phyloP scores from a whole-genome alignment of 1,140 invertebrate genomes.

The Neodiprion lecontei region DNA sequence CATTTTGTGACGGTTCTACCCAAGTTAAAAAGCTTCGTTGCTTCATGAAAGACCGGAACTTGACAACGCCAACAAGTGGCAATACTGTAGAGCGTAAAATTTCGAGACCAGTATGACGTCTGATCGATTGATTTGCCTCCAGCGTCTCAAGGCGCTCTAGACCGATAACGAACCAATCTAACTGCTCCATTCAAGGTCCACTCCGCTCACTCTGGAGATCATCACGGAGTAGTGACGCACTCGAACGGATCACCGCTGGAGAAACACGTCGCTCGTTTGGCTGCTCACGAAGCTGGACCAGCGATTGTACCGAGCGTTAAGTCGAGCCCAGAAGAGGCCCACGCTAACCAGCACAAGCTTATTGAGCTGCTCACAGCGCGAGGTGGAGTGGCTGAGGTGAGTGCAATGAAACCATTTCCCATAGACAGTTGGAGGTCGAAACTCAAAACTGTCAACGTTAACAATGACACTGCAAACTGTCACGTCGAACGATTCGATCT shows the following conservation, averaged over 20 bases:
- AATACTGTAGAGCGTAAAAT: no score
- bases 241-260: slow-evolving; percentile 44
- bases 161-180: no score
- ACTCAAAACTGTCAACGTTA: neutral
- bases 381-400: slow-evolving; percentile 58
- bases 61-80: no score
- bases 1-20: no score
- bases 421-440: neutral
- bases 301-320: slow-evolving; percentile 45
- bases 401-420: neutral
- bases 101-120: no score
- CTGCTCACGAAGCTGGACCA: slow-evolving; percentile 40
- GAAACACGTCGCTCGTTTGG: slow-evolving; percentile 35
- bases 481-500: neutral
- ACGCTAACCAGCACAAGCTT: slow-evolving; percentile 60
- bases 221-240: slow-evolving; percentile 19
- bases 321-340: slow-evolving; percentile 52
- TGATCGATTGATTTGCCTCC: no score
- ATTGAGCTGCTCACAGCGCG: slow-evolving; percentile 62
- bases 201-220: slow-evolving; percentile 12
- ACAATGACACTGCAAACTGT: neutral
- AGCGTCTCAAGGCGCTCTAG: no score
- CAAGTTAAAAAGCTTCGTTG: no score
- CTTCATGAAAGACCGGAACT: no score
- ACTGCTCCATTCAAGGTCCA: neutral